Evolutionary conservation across 2,888 invertebrate species (phyloP), one percentile per base, ranked within the genome.

Genomic region (Metalampra italica): DNA sequence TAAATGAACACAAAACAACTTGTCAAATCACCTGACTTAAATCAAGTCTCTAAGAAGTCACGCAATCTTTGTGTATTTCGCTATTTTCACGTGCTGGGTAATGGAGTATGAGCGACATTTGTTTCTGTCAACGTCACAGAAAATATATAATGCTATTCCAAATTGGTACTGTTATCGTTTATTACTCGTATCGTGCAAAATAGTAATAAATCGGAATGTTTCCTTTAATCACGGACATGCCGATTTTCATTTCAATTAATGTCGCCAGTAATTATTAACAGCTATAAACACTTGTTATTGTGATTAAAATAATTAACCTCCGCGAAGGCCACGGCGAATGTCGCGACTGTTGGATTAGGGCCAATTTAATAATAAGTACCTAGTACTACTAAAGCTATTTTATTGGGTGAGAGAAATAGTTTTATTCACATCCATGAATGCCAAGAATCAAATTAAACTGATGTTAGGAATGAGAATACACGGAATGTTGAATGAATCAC

Each of bases 221-320:
- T 15, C n/a, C 5, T 8, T 11, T 42, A 29, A 42, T 29, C 41
- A 7, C 41, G 7, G 15, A 45, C 45, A 45, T 45, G 37, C 29
- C 37, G 45, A 29, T 22, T 37, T 22, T 37, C 9, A 9, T 34
- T 37, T n/a, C 8, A 14, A 15, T 13, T 43, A 30, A 34, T 43
- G 32, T 14, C 14, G 39, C 9, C 4, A 14, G 34, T 43, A 43
- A 43, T 43, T 7, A 34, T 43, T 43, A 22, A 34, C 43, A 60
- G 59, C 43, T 57, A 62, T 62, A 63, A 64, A 60, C 54, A 55
- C 62, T 69, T 65, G 15, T 66, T 22, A 65, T 66, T 71, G 67
- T 70, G 73, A 81, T 78, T 75, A 75, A 78, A 79, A 83, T 81
- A 77, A 79, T 78, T 81, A 82, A 78, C 87, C 83, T 82, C 74